Evolutionary conservation across 2,797 vertebrate species (phyloP).

Genomic region (Erpetoichthys calabaricus): DNA sequence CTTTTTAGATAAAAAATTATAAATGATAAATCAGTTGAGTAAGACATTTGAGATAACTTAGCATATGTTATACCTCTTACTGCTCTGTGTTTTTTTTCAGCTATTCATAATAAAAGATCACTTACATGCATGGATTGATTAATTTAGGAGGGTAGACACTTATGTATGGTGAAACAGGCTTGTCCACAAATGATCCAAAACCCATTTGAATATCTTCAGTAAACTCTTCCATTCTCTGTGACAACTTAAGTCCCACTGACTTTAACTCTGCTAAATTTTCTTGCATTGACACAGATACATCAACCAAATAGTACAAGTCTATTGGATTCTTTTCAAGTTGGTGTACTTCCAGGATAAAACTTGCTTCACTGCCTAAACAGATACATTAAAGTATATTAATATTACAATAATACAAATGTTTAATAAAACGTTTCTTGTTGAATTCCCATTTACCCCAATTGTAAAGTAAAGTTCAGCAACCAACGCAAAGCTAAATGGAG

Average conservation of each 20-base stretch:
- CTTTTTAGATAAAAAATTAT: too few relatives aligned
- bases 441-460: not conserved
- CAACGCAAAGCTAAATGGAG: too few relatives aligned
- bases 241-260: constrained; percentile 76
- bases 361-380: constrained; percentile 63
- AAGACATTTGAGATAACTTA: too few relatives aligned
- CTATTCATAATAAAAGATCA: not conserved
- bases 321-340: constrained; percentile 83
- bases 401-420: not conserved
- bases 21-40: too few relatives aligned
- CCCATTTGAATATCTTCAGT: constrained; percentile 82
- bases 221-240: constrained; percentile 74
- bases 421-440: not conserved
- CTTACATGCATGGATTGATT: constrained; percentile 86
- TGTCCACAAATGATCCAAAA: constrained; percentile 95
- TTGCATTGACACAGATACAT: constrained; percentile 93
- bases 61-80: too few relatives aligned
- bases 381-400: not conserved
- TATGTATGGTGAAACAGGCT: constrained; percentile 93
- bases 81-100: too few relatives aligned
- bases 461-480: not conserved
- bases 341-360: constrained; percentile 65
- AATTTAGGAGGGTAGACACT: constrained; percentile 88
- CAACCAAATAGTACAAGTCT: constrained; percentile 94
- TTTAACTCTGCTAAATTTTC: constrained; percentile 87